Conservation (phyloP, 2,797 vertebrate genomes). For the Notolepis coatsorum region DNA sequence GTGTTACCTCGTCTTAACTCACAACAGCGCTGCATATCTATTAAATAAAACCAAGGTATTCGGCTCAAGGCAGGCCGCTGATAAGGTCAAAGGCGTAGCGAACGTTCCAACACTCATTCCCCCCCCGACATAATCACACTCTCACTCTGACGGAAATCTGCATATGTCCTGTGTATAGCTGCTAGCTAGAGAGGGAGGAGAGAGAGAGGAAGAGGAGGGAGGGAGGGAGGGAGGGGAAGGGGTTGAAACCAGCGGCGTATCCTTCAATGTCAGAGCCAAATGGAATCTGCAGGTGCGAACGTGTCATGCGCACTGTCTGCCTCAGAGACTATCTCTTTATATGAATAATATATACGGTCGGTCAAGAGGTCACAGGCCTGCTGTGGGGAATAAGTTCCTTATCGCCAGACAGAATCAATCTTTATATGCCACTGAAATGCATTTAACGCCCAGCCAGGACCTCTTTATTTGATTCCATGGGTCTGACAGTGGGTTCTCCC, state of each 20-base stretch:
- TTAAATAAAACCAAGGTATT: slow-evolving; percentile 74
- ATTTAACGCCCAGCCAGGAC: slow-evolving; percentile 68
- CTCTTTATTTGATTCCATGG: slow-evolving; percentile 76
- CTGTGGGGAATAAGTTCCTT: slow-evolving; percentile 66
- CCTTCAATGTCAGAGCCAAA: slow-evolving; percentile 70
- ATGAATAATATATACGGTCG: slow-evolving; percentile 80
- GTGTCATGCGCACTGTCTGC: slow-evolving; percentile 64
- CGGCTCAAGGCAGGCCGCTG: slow-evolving; percentile 67
- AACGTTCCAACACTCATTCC: slow-evolving; percentile 73
- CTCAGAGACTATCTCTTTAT: slow-evolving; percentile 74
- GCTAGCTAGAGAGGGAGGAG: slow-evolving; percentile 55
- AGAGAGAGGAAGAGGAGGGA: slow-evolving; percentile 45
- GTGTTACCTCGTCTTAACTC: slow-evolving; percentile 68
- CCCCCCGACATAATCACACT: slow-evolving; percentile 65
- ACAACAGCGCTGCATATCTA: slow-evolving; percentile 69
- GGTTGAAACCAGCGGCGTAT: slow-evolving; percentile 41
- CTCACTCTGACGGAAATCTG: slow-evolving; percentile 71
- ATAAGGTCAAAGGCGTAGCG: slow-evolving; percentile 78
- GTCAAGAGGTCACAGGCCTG: slow-evolving; percentile 75
- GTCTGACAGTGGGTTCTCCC: slow-evolving; percentile 60
- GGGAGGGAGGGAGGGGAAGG: slow-evolving; percentile 4
- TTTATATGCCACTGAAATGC: slow-evolving; percentile 74
- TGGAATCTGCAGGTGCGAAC: slow-evolving; percentile 82
- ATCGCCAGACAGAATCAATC: slow-evolving; percentile 75
- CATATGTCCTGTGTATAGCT: slow-evolving; percentile 74